Conservation (phyloP, 2,888 invertebrate genomes). For the Yponomeuta plumbellus region DNA sequence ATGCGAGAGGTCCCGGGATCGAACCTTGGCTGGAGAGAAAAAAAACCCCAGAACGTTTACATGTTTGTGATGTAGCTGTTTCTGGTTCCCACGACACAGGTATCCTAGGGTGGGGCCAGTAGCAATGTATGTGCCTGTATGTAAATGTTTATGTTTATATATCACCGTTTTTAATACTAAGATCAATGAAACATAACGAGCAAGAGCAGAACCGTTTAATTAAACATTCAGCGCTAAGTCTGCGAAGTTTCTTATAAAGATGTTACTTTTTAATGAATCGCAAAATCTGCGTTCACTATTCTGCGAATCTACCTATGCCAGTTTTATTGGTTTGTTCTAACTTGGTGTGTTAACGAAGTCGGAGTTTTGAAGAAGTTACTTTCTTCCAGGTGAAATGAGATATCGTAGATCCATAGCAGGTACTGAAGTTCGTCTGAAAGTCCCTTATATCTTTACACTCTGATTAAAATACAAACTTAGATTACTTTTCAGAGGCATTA, state of each 20-base stretch:
- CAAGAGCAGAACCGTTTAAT: not conserved
- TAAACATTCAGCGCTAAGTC: constrained; percentile 6
- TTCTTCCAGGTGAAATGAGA: not conserved
- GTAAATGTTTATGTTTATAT: too few relatives aligned
- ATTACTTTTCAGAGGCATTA: too few relatives aligned
- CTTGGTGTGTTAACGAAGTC: not conserved
- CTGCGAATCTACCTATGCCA: not conserved
- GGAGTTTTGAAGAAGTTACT: not conserved
- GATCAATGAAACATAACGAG: not conserved
- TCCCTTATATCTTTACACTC: too few relatives aligned
- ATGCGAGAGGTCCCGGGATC: too few relatives aligned
- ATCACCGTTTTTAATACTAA: not conserved
- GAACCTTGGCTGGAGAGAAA: too few relatives aligned
- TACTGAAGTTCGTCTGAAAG: too few relatives aligned
- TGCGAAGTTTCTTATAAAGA: not conserved
- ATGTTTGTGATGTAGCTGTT: too few relatives aligned
- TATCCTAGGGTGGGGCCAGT: too few relatives aligned
- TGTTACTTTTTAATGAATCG: constrained; percentile 5
- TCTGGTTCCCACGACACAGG: too few relatives aligned
- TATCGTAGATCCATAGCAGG: not conserved
- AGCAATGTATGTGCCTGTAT: too few relatives aligned
- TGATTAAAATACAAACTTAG: too few relatives aligned
- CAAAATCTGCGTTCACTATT: not conserved
- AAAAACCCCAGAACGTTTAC: too few relatives aligned
- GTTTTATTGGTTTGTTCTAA: not conserved